Evolutionary conservation across 2,888 invertebrate genomes (phyloP), one percentile per base, ranked within the genome.

Genomic region (Melikaiella ostensackeni): DNA sequence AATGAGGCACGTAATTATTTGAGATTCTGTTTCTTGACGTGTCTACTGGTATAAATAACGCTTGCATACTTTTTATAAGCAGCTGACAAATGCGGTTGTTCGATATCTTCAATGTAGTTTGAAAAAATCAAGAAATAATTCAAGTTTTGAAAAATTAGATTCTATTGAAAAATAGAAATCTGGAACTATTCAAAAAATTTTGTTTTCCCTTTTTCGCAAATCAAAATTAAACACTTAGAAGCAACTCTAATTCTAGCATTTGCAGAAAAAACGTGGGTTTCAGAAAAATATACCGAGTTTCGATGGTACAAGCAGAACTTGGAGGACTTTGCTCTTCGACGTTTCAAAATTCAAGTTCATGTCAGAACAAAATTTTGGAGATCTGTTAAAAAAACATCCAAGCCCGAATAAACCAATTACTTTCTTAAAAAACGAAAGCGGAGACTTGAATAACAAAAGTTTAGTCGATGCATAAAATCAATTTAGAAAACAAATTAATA

Each of bases 11-110:
- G 27, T 50, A 50, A 70, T n/a, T 30, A 70, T 70, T 70, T 70
- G 50, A 70, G 70, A 70, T 70, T 70, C 70, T 33, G 8, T n/a
- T 70, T 70, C 50, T 27, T 50, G 50, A 70, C 70, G 70, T 70
- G 50, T 70, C 70, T 70, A 50, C 46, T 30, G 46, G 30, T 70
- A 70, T 70, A 70, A 70, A 70, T 70, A 70, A n/a, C 50, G n/a
- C 46, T 66, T 70, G 30, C 46, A 50, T 27, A 66, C 7, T 24
- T 8, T 64, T 64, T 64, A 64, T 11, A 38, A 35, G 38, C 21
- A 55, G 55, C 21, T 55, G 6, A 33, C 55, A 55, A 21, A 3
- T 21, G 7, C 21, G 21, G 55, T 55, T 55, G 55, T 8, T 55
- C 7, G 21, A 55, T 55, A 55, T 55, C 55, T n/a, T 55, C n/a